Evolutionary conservation across 1,140 invertebrate genomes (phyloP).

Genomic region (Oscheius sp.): DNA sequence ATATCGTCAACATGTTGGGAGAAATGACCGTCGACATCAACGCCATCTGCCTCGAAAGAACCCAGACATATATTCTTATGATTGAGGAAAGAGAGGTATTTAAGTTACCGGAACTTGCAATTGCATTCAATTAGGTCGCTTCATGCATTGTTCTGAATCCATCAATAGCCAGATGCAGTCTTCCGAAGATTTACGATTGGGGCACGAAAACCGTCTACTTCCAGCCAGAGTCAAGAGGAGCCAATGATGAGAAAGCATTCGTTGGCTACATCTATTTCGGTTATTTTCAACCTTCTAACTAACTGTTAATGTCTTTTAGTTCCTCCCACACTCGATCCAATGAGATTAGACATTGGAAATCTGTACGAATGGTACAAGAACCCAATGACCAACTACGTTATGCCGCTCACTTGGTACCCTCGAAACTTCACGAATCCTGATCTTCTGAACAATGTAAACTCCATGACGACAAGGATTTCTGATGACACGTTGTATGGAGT

Average conservation of each 20-base stretch:
- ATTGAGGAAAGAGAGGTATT: slow-evolving; percentile 59
- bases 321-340: slow-evolving; percentile 59
- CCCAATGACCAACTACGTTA: slow-evolving; percentile 44
- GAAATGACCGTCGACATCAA: slow-evolving; percentile 61
- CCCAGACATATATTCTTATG: slow-evolving; percentile 60
- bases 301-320: slow-evolving; percentile 40
- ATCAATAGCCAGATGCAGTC: slow-evolving; percentile 54
- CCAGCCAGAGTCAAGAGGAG: slow-evolving; percentile 60
- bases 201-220: slow-evolving; percentile 61
- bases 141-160: slow-evolving; percentile 56
- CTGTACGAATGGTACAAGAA: slow-evolving; percentile 62
- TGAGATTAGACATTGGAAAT: slow-evolving; percentile 61
- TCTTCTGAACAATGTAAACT: slow-evolving; percentile 40
- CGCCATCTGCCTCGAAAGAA: slow-evolving; percentile 55
- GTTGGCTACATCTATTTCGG: slow-evolving; percentile 61
- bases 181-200: slow-evolving; percentile 61
- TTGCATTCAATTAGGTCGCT: slow-evolving; percentile 47
- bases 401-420: slow-evolving; percentile 59
- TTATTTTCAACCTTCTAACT: slow-evolving; percentile 25
- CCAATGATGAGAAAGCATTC: slow-evolving; percentile 60
- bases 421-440: slow-evolving; percentile 61
- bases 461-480: slow-evolving; percentile 38
- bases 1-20: slow-evolving; percentile 60
- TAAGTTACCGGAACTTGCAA: not conserved
- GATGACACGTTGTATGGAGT: slow-evolving; percentile 56